phyloP scores from a whole-genome alignment of 2,797 vertebrate species.

The Eupleurogrammus muticus region DNA sequence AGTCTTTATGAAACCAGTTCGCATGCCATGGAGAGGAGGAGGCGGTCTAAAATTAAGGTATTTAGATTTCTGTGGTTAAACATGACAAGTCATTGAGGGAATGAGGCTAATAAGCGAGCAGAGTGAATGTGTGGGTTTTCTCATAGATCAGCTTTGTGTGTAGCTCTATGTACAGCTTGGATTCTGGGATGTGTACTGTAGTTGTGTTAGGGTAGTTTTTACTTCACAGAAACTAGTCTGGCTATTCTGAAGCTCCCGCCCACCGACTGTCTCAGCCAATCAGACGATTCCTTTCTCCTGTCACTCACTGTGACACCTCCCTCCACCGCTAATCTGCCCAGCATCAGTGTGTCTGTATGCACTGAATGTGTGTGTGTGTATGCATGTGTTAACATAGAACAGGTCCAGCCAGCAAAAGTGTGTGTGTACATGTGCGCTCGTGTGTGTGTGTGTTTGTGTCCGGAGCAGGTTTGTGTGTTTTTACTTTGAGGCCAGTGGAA shows the following conservation, averaged over 20 bases:
- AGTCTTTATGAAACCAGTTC: constrained; percentile 47
- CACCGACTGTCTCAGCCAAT: constrained; percentile 54
- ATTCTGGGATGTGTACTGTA: constrained; percentile 46
- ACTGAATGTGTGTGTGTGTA: constrained; percentile 45
- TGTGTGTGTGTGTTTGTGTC: constrained; percentile 56
- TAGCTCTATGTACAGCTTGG: constrained; percentile 40
- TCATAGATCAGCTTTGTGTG: constrained; percentile 42
- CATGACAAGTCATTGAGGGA: background rate
- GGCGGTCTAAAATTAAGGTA: constrained; percentile 18
- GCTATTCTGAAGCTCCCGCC: constrained; percentile 33
- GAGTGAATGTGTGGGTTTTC: constrained; percentile 24
- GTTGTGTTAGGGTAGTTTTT: constrained; percentile 33
- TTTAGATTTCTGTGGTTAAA: constrained; percentile 9
- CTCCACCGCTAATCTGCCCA: constrained; percentile 49
- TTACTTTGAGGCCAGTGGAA: constrained; percentile 80
- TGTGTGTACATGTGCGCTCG: constrained; percentile 50
- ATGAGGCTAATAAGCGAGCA: background rate
- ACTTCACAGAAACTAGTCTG: constrained; percentile 22
- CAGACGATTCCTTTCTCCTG: constrained; percentile 36
- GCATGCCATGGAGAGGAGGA: constrained; percentile 45
- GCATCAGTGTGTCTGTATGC: constrained; percentile 55
- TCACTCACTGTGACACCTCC: constrained; percentile 46
- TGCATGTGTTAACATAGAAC: constrained; percentile 63
- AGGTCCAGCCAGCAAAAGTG: constrained; percentile 66
- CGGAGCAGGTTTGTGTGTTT: constrained; percentile 74